Percentiles rank a stretch among this genome's conserved stretches.
phyloP scores from a whole-genome alignment of 2,888 invertebrate genomes.

The Microplitis deprimator region DNA sequence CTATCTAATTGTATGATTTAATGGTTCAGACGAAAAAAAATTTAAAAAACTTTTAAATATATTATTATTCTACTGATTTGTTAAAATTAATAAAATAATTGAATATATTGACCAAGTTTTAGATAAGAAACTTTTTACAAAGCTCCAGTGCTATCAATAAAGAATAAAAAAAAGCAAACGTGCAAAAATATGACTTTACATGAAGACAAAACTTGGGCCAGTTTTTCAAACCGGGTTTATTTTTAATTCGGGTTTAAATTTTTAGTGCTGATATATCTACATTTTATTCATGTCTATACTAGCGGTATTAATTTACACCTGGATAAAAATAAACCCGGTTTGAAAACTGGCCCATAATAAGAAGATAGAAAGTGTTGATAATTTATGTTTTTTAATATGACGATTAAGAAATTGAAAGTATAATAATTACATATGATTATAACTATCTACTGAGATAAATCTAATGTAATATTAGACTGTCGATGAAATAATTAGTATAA shows the following conservation, averaged over 20 bases:
- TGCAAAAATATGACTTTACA: slow-evolving; percentile 18
- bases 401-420: background rate
- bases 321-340: too few species aligned
- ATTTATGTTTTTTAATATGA: background rate
- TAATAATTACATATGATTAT: background rate
- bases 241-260: too few species aligned
- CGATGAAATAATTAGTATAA: background rate
- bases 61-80: slow-evolving; percentile 15
- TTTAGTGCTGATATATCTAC: too few species aligned
- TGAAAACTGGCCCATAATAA: background rate
- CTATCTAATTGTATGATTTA: too few species aligned
- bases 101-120: background rate
- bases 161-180: slow-evolving; percentile 13
- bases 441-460: background rate
- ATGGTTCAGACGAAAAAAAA: background rate
- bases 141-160: slow-evolving; percentile 7
- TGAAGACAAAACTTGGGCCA: background rate
- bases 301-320: too few species aligned
- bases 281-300: too few species aligned
- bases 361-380: slow-evolving; percentile 8
- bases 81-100: slow-evolving; percentile 10
- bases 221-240: too few species aligned
- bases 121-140: background rate
- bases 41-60: background rate
- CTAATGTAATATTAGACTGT: background rate